Percentiles rank a stretch among this genome's conserved stretches.
phyloP scores from a whole-genome alignment of 1,140 invertebrate genomes.

The Chironomus tepperi region DNA sequence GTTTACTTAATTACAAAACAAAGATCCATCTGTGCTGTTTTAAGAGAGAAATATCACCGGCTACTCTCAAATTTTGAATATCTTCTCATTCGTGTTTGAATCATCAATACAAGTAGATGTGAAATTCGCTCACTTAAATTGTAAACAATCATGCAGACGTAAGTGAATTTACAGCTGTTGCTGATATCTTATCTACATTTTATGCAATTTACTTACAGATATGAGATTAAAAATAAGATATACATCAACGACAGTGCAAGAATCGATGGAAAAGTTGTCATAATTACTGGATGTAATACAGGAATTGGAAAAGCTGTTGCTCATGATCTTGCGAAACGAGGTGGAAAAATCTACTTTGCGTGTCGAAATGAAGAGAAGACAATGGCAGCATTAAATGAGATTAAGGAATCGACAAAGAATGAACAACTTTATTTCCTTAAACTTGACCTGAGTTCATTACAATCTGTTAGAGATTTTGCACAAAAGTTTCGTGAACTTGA shows the following conservation, averaged over 20 bases:
- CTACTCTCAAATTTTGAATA: too few species aligned
- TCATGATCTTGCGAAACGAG: constrained; percentile 61
- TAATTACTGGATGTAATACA: constrained; percentile 80
- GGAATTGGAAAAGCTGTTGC: constrained; percentile 86
- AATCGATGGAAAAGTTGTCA: constrained; percentile 60
- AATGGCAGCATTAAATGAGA: constrained; percentile 46
- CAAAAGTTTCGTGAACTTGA: constrained; percentile 32
- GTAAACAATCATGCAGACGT: too few species aligned
- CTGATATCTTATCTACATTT: too few species aligned
- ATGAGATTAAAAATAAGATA: constrained; percentile 43
- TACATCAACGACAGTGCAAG: constrained; percentile 42
- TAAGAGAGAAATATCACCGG: too few species aligned
- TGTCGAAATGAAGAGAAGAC: constrained; percentile 71
- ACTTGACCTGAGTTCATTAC: constrained; percentile 68
- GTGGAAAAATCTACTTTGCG: constrained; percentile 75
- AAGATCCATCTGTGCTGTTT: too few species aligned
- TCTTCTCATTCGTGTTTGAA: too few species aligned
- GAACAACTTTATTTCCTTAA: constrained; percentile 58
- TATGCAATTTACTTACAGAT: constrained; percentile 39
- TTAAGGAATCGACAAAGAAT: constrained; percentile 42
- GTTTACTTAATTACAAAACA: too few species aligned
- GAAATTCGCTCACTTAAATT: too few species aligned
- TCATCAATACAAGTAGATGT: too few species aligned
- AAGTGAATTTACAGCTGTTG: too few species aligned
- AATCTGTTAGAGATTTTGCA: constrained; percentile 63